These are phyloP conservation scores for Calameuta idolon DNA, from an alignment of 2,888 invertebrate genomes.

Conservation along the genomic window DNA sequence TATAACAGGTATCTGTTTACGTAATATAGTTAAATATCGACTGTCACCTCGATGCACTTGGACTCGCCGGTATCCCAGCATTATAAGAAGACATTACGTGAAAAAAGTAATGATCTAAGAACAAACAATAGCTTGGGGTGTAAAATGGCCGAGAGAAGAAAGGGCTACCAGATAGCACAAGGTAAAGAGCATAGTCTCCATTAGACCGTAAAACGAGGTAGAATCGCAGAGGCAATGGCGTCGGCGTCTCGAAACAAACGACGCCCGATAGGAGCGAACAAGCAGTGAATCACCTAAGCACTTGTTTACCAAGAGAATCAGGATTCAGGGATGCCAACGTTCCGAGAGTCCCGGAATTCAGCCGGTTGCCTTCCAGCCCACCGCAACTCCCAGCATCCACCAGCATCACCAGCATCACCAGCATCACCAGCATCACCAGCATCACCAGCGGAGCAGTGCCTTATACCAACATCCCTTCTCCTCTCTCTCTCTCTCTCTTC, in stretches of 20 bases:
- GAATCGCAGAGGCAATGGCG: conserved; percentile 58
- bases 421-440: background rate
- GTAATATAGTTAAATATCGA: background rate
- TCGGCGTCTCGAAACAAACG: conserved; percentile 62
- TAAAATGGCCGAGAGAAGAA: background rate
- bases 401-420: background rate
- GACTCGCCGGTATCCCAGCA: background rate
- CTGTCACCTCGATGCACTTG: background rate
- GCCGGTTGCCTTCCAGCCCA: conserved; percentile 18
- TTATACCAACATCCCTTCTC: background rate
- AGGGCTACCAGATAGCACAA: background rate
- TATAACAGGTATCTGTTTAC: background rate
- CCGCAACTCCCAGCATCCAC: conserved; percentile 6
- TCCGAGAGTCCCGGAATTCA: conserved; percentile 53
- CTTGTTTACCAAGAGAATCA: conserved; percentile 66
- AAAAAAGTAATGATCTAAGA: background rate
- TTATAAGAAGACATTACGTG: background rate
- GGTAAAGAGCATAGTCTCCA: conserved; percentile 31
- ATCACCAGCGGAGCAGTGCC: background rate
- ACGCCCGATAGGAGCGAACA: conserved; percentile 62
- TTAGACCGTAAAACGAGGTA: conserved; percentile 63
- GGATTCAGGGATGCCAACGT: conserved; percentile 60
- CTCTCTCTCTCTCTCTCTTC: conserved; percentile 19
- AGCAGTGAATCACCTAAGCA: conserved; percentile 66
- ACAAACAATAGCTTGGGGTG: background rate